Base-by-base conservation (phyloP, 2,113 vertebrate species). In the Tamias sibiricus region DNA sequence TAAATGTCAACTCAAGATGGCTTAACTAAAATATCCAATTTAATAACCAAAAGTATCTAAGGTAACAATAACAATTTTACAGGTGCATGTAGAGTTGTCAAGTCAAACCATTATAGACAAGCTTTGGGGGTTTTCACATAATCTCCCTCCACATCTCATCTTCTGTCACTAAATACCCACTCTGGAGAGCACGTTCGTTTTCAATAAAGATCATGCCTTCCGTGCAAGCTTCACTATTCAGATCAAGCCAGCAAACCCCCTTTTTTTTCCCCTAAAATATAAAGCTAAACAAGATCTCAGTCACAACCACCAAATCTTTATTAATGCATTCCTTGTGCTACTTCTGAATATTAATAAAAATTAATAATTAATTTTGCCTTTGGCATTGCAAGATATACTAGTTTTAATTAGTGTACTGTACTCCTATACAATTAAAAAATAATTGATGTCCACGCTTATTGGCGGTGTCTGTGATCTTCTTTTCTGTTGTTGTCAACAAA, bases 291-390 rank as follows among this genome's bases (percentile, higher is more conserved):
- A 98, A 98, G 98, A 99, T 99, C 98, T 99, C 99, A 99, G 99
- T 99, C 98, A 99, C 99, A 99, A 98, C 99, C 98, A 99, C 99
- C 99, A 99, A 99, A 99, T 99, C 99, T 98, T 99, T 98, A 99
- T 99, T 99, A 99, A 99, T 99, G 99, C 99, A 99, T 99, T 99
- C 99, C 99, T 99, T 99, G 99, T 98, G 99, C 99, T 99, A 99
- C 99, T 99, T 99, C 99, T 99, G 99, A 99, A 99, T 99, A 99
- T 99, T 99, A 99, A 99, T 99, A 99, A 99, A 99, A 99, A 99
- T 99, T 99, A 99, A 99, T 99, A 99, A 99, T 99, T 99, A 99
- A 99, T 99, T 99, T 99, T 99, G 99, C 99, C 99, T 99, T 99
- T 99, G 99, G 99, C 99, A 98, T 99, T 99, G 99, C 99, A 99